Base-by-base conservation (phyloP, 2,113 vertebrate species). In the Ailurus styani region DNA sequence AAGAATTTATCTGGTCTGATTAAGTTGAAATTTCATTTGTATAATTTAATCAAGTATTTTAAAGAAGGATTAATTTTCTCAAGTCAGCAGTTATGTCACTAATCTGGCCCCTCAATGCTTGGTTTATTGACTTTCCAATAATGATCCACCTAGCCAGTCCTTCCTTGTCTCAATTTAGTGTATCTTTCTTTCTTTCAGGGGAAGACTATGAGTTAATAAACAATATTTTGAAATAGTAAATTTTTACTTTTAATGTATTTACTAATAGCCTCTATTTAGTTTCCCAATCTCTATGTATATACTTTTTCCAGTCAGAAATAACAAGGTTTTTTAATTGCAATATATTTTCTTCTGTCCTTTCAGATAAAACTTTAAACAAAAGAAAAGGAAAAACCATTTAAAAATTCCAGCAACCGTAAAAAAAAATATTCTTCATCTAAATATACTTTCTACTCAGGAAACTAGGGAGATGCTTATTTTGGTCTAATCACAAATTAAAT, bases 21-120 rank as follows among this genome's bases (percentile, higher is more conserved):
- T 86, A 97, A 92, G 42, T 37, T 90, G 81, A 34, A 81, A 81
- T 88, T 64, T 79, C 79, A 54, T 68, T 94, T 97, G 45, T 78
- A 78, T 87, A 91, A 78, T 77, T 93, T 95, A 96, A 64, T 93
- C 87, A 96, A 96, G 93, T 95, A 95, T 97, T 95, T 97, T 96
- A 75, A 79, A 79, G 73, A 78, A 97, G 29, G n/a, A 94, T 96
- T 96, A n/a, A 37, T 82, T 96, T 96, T 95, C 93, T 89, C 25
- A 64, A 54, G 57, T 84, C 64, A 96, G 47, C 45, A 47, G 11
- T n/a, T 85, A 13, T 52, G 23, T 79, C 64, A 82, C 25, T 52
- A 93, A 90, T 45, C 75, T 68, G 60, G 23, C 23, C 50, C 31
- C 31, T 87, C 66, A 72, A 68, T 82, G n/a, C n/a, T 87, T 90